Conservation (phyloP, 2,113 vertebrate genomes). For the Pteropus alecto region DNA sequence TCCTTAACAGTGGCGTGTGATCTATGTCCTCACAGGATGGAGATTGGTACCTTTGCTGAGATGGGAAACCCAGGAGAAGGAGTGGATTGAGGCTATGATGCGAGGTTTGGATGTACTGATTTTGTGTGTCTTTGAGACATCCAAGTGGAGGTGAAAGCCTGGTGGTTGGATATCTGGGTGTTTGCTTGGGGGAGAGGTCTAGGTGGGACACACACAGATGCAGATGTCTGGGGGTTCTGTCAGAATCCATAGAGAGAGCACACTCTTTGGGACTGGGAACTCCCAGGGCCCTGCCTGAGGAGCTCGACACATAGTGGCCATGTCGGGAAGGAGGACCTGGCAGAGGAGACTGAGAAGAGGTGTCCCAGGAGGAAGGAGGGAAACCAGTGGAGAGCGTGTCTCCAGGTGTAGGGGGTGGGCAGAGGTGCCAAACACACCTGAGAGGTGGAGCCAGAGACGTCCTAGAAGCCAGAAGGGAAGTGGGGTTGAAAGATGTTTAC, state of each 20-base stretch:
- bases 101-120: background rate
- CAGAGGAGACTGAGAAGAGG: background rate
- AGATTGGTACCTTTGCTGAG: background rate
- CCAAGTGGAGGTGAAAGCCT: background rate
- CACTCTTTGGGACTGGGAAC: accelerated
- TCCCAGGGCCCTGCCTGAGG: background rate
- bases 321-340: accelerated
- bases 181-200: background rate
- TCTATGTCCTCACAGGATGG: background rate
- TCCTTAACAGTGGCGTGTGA: background rate
- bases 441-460: background rate
- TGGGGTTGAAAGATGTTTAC: background rate
- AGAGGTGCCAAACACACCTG: too few species aligned
- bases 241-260: background rate
- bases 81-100: background rate
- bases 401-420: background rate
- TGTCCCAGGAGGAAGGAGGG: background rate
- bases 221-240: background rate
- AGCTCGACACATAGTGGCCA: background rate
- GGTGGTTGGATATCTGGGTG: background rate
- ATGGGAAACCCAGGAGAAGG: background rate
- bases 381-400: background rate
- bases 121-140: background rate
- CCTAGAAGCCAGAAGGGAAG: background rate
- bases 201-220: background rate